Percentiles rank a stretch among this genome's conserved stretches.
These are phyloP conservation scores for Zophobas atratus DNA, from an alignment of 1,140 invertebrate species.

Conservation along the genomic window DNA sequence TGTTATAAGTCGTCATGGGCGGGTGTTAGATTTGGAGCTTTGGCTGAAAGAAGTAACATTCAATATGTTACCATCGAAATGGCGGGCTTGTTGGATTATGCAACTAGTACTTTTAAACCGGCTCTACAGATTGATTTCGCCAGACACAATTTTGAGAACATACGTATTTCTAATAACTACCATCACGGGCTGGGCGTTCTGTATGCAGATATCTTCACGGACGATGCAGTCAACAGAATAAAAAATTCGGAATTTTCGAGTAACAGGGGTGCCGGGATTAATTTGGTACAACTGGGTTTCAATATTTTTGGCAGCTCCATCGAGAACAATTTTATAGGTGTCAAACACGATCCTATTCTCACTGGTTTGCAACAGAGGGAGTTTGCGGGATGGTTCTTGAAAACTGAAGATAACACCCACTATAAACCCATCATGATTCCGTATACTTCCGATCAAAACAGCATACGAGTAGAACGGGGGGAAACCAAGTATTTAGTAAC, in stretches of 20 bases:
- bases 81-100: slow-evolving; percentile 95
- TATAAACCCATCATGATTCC: slow-evolving; percentile 82
- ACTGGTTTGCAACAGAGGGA: slow-evolving; percentile 89
- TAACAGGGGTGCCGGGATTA: slow-evolving; percentile 91
- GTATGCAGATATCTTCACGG: slow-evolving; percentile 90
- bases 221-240: slow-evolving; percentile 88
- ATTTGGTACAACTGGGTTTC: slow-evolving; percentile 89
- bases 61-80: slow-evolving; percentile 91
- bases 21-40: slow-evolving; percentile 89
- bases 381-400: slow-evolving; percentile 92
- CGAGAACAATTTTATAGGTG: slow-evolving; percentile 89
- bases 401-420: slow-evolving; percentile 77
- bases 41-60: slow-evolving; percentile 89
- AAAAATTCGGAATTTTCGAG: slow-evolving; percentile 90
- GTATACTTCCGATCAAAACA: slow-evolving; percentile 71
- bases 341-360: slow-evolving; percentile 93
- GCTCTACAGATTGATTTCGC: slow-evolving; percentile 98
- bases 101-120: slow-evolving; percentile 90
- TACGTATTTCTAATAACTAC: slow-evolving; percentile 85
- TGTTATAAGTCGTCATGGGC: slow-evolving; percentile 95
- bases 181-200: slow-evolving; percentile 91
- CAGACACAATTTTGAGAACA: slow-evolving; percentile 89
- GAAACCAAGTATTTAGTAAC: slow-evolving; percentile 87
- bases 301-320: slow-evolving; percentile 83
- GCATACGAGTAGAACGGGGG: slow-evolving; percentile 76